Base-by-base conservation (phyloP, 2,113 vertebrate genomes). In the Apeltes quadracus region DNA sequence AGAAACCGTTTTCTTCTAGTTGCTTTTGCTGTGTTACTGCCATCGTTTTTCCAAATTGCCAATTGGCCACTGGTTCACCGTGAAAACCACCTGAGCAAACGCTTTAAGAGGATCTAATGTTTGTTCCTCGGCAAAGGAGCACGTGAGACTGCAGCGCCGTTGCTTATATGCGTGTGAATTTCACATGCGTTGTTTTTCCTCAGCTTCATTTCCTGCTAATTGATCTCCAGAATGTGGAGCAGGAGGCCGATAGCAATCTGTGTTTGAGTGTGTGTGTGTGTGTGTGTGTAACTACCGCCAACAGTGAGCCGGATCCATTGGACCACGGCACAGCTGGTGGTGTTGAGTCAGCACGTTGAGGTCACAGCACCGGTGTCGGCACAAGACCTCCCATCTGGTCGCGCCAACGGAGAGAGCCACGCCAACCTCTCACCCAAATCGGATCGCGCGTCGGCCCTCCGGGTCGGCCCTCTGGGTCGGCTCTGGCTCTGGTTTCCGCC, bases 171-270 rank as follows among this genome's bases (percentile, higher is more conserved):
- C 57, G 58, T 59, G 43, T 39, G n/a, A 50, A 71, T 61, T 78
- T 62, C 83, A 39, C 82, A n/a, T n/a, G n/a, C n/a, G n/a, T n/a
- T n/a, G n/a, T 75, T 34, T 7, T 34, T 34, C 1, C 32, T 34
- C 50, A 38, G 84, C 90, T 82, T 86, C 76, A 88, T 88, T 90
- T 90, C 81, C 61, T 62, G 32, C 81, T 88, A 87, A 90, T 86
- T 83, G 81, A 85, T 90, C 55, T 84, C 68, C 54, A 72, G 44
- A 72, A 43, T 63, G 69, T 62, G 53, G 50, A 53, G 61, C 81
- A 69, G 75, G 70, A 84, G 69, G 72, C 82, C 23, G 84, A 88
- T 87, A 50, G 59, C 57, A 58, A 86, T 88, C 79, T 90, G 66
- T 54, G 16, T 50, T n/a, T n/a, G n/a, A n/a, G 51, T 66, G 39